These are phyloP conservation scores for Brachystomella parvula DNA, from an alignment of 1,140 invertebrate genomes.

Conservation along the genomic window DNA sequence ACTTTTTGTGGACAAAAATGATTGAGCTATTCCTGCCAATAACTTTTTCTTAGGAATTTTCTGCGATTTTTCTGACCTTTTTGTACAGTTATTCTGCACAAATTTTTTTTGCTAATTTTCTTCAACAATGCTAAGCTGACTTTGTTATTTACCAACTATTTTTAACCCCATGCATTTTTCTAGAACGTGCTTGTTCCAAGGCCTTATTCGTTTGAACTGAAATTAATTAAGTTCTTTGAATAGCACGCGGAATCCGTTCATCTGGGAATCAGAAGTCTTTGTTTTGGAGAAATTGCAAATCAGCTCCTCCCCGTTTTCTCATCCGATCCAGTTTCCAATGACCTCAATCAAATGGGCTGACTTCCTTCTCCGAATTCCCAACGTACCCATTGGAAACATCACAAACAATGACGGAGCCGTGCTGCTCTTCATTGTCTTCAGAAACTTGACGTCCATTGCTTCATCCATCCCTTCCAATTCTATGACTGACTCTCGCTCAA, in stretches of 20 bases:
- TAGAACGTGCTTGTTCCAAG: neutral
- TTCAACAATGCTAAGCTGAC: too few species aligned
- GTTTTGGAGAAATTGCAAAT: conserved; percentile 5
- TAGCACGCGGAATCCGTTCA: neutral
- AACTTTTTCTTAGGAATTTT: too few species aligned
- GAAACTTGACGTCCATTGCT: neutral
- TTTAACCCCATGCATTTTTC: neutral
- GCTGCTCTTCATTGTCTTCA: neutral
- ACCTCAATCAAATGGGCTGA: neutral
- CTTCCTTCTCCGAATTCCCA: neutral
- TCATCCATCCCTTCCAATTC: neutral
- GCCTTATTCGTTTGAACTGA: neutral
- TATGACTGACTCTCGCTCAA: neutral
- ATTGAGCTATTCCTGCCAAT: too few species aligned
- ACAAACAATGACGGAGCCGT: neutral
- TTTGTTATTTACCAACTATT: too few species aligned
- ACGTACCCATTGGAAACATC: neutral
- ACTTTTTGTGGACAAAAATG: too few species aligned
- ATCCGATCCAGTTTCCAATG: conserved; percentile 4
- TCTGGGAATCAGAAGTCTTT: neutral
- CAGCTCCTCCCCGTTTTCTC: neutral
- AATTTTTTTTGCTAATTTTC: too few species aligned
- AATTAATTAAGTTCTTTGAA: neutral
- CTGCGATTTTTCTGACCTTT: too few species aligned
- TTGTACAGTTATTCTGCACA: too few species aligned